Percentiles rank a stretch among this genome's conserved stretches.
Conservation (phyloP, 2,797 vertebrate genomes). For the Luscinia luscinia region DNA sequence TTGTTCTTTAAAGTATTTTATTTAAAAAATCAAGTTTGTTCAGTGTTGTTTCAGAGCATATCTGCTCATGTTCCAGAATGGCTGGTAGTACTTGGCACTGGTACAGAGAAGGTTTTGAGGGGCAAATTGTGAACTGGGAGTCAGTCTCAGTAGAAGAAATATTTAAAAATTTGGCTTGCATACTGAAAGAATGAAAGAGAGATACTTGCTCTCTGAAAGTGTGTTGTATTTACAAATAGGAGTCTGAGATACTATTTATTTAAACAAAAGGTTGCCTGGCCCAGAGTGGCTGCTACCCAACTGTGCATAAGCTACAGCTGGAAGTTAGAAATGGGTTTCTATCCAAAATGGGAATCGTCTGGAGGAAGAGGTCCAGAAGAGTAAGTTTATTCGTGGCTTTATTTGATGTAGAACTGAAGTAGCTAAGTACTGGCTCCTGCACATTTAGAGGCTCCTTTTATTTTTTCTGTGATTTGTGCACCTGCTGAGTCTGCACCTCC, state of each 20-base stretch:
- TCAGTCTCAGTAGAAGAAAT: not conserved
- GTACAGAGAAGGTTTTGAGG: not conserved
- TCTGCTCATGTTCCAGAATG: not conserved
- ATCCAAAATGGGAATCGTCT: not conserved
- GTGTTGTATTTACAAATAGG: not conserved
- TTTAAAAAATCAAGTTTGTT: not conserved
- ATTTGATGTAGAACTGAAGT: not conserved
- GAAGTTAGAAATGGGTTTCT: not conserved
- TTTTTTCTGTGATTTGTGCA: not conserved
- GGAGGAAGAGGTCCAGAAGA: not conserved
- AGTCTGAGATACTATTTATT: not conserved
- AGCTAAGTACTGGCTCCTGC: not conserved
- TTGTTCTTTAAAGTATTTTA: not conserved
- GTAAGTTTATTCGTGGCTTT: not conserved
- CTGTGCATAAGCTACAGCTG: not conserved
- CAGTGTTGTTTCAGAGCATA: not conserved
- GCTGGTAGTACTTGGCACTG: not conserved
- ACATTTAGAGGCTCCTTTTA: not conserved
- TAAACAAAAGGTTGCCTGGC: not conserved
- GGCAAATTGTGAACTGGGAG: not conserved
- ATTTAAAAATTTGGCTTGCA: not conserved
- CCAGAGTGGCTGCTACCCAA: not conserved
- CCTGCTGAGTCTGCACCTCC: not conserved
- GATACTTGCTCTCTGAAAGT: not conserved
- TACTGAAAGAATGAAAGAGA: not conserved